These are phyloP conservation scores for Proteles cristata DNA, from an alignment of 2,113 vertebrate genomes.

Conservation along the genomic window DNA sequence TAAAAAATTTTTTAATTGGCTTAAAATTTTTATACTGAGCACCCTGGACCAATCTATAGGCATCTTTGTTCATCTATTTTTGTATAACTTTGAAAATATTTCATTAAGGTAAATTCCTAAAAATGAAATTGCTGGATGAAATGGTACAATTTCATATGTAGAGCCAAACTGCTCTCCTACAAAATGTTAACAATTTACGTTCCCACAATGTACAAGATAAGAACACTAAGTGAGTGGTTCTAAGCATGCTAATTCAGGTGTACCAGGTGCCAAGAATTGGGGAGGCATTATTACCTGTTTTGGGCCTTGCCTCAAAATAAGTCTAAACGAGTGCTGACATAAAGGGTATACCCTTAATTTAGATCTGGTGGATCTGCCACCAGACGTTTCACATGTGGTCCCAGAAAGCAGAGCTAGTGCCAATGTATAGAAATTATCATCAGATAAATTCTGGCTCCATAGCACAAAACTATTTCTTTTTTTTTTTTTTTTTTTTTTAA, in stretches of 20 bases:
- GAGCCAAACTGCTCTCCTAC: slow-evolving; percentile 11
- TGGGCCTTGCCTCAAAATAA: slow-evolving; percentile 19
- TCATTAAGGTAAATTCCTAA: slow-evolving; percentile 33
- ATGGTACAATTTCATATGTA: background rate
- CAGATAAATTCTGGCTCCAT: background rate
- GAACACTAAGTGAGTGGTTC: slow-evolving; percentile 80
- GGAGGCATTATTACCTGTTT: background rate
- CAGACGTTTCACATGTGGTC: background rate
- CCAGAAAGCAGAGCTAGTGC: background rate
- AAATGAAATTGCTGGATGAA: slow-evolving; percentile 31
- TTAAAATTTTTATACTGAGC: background rate
- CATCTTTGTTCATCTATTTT: background rate
- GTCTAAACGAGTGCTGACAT: background rate
- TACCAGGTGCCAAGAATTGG: background rate
- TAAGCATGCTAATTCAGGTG: slow-evolving; percentile 32
- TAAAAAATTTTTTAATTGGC: background rate
- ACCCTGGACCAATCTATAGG: background rate
- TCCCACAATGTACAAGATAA: background rate
- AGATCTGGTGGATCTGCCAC: background rate
- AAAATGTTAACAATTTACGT: background rate
- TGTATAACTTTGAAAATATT: slow-evolving; percentile 29
- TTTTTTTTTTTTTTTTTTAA: too few relatives aligned
- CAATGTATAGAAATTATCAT: background rate
- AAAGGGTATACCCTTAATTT: slow-evolving; percentile 9
- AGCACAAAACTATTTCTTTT: background rate